Percentiles rank a stretch among this genome's conserved stretches.
Conservation (phyloP, 2,797 vertebrate genomes). For the Geotrypetes seraphini region DNA sequence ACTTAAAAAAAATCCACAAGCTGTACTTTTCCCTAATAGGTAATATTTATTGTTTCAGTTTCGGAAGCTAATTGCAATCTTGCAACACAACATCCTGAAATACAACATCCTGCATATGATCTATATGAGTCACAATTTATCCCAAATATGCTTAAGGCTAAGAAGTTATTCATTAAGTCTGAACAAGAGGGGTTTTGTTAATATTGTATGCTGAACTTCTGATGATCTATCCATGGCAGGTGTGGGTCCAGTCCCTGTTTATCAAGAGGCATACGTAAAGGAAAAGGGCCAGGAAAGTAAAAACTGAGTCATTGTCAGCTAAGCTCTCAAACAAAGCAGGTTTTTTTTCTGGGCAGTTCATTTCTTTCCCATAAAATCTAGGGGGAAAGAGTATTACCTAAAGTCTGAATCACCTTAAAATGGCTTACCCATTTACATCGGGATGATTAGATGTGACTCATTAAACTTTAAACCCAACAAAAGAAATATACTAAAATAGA, state of each 20-base stretch:
- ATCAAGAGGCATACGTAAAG: conserved; percentile 31
- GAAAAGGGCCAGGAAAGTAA: conserved; percentile 45
- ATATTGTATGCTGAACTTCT: conserved; percentile 25
- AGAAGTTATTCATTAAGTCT: conserved; percentile 23
- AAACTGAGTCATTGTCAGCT: conserved; percentile 58
- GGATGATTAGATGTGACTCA: too few relatives aligned
- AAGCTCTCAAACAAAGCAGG: conserved; percentile 56
- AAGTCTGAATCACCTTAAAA: too few relatives aligned
- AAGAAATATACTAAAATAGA: too few relatives aligned
- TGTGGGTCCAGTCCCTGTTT: conserved; percentile 52
- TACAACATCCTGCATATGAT: conserved; percentile 15
- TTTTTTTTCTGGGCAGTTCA: too few relatives aligned
- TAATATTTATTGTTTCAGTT: too few relatives aligned
- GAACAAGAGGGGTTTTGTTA: conserved; percentile 48
- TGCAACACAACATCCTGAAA: conserved; percentile 11
- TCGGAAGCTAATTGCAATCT: too few relatives aligned
- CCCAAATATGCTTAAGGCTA: conserved; percentile 30
- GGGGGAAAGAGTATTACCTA: too few relatives aligned
- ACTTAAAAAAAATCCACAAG: too few relatives aligned
- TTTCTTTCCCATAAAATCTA: too few relatives aligned
- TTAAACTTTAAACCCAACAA: too few relatives aligned
- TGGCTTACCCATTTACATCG: too few relatives aligned
- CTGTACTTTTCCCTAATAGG: too few relatives aligned
- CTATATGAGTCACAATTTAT: conserved; percentile 24
- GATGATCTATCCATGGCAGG: conserved; percentile 50